Evolutionary conservation across 2,797 vertebrate genomes (phyloP), one percentile per base, ranked within the genome.

Genomic region (Peromyscus nudipes): DNA sequence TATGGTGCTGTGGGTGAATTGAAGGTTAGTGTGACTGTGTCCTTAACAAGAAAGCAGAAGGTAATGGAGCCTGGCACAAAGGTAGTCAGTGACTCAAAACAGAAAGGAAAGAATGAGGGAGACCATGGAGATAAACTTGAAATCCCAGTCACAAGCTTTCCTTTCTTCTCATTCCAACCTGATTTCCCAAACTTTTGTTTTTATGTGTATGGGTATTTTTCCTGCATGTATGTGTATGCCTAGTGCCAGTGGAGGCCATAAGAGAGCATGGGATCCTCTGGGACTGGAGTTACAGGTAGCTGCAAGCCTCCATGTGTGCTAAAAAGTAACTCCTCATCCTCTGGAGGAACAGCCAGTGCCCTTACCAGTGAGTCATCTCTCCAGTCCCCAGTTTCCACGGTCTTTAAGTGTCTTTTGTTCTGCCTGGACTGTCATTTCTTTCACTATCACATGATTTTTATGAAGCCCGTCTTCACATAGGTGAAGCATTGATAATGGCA

Each of bases 361-460:
- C 43, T 49, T 34, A 49, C 31, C 43, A 67, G 29, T 34, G 29
- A 23, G 11, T 7, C 62, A 34, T 14, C 27, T 84, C 16, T 65
- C 60, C 40, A 49, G 40, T 65, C 62, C 62, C 40, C 17, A 46
- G 43, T 85, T 65, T 90, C 77, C 31, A 73, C 4, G 92, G n/a
- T 17, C 67, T 83, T 46, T 75, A 29, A 71, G 34, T 71, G 25
- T 62, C 57, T 71, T 4, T 76, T 93, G 49, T 79, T 94, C 91
- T 83, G 29, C 86, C 34, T 90, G 86, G 62, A 69, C 62, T 82
- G 52, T 60, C 46, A 10, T 91, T 95, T 93, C 49, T 89, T 52
- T 64, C 57, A n/a, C 0, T 37, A 34, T 57, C 89, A 71, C 34
- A 3, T 64, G 69, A 96, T 25, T 23, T 88, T 92, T 62, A 11